phyloP scores from a whole-genome alignment of 2,113 vertebrate genomes.

The Alaudala cheleensis region DNA sequence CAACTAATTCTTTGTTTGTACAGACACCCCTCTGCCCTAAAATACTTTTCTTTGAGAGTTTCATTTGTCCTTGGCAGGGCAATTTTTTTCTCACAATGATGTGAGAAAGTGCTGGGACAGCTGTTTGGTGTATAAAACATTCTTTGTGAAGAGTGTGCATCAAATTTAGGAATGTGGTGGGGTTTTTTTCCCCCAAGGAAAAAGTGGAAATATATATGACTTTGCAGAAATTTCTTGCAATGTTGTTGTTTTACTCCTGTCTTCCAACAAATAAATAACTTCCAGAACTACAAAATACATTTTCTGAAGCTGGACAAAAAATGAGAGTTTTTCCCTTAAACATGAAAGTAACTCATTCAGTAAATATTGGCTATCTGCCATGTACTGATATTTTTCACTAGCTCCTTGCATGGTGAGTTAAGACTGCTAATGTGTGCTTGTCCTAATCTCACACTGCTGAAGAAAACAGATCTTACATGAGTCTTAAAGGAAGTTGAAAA shows the following conservation, averaged over 20 bases:
- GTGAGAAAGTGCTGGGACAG: background rate
- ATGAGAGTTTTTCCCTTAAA: background rate
- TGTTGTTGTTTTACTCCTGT: background rate
- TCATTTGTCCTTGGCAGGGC: background rate
- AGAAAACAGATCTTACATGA: background rate
- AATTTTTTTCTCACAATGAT: background rate
- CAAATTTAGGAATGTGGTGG: background rate
- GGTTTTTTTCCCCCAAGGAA: accelerated
- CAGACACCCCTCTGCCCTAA: background rate
- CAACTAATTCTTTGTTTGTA: background rate
- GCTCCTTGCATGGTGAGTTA: background rate
- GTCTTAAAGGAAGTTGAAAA: background rate
- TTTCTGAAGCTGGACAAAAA: background rate
- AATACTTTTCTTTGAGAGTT: background rate
- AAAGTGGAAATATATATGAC: background rate
- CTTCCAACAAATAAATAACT: background rate
- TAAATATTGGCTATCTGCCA: background rate
- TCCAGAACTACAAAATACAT: background rate
- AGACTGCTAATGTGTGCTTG: background rate
- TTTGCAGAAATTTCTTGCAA: background rate
- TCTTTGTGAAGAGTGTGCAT: background rate
- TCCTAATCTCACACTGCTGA: background rate
- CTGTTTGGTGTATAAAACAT: background rate
- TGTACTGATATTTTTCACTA: background rate
- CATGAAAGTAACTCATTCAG: background rate